These are phyloP conservation scores for Pararge aegeria DNA, from an alignment of 1,140 invertebrate species.

Conservation along the genomic window DNA sequence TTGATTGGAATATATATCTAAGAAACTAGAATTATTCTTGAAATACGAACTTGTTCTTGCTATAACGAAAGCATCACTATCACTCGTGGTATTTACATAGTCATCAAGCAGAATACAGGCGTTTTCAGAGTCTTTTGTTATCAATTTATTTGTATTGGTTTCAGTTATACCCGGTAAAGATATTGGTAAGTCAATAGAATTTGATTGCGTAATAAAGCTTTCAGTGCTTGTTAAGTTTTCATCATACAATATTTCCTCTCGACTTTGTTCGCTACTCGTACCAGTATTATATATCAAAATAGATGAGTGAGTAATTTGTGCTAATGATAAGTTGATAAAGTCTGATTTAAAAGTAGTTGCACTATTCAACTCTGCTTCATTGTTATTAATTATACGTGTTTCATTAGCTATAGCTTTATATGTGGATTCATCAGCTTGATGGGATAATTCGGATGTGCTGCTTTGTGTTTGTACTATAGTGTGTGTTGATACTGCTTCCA, in stretches of 20 bases:
- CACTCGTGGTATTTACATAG: slow-evolving; percentile 5
- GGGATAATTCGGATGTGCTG: background rate
- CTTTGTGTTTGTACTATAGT: background rate
- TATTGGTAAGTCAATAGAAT: slow-evolving; percentile 9
- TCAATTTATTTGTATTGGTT: background rate
- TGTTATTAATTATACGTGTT: background rate
- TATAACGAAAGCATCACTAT: slow-evolving; percentile 33
- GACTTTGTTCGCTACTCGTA: slow-evolving; percentile 12
- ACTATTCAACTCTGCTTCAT: background rate
- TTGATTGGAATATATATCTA: slow-evolving; percentile 19
- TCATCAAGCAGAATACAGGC: slow-evolving; percentile 9
- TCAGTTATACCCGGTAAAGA: slow-evolving; percentile 5
- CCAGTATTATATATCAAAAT: slow-evolving; percentile 22
- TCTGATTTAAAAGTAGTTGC: slow-evolving; percentile 33
- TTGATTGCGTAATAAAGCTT: slow-evolving; percentile 18
- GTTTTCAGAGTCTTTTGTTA: background rate
- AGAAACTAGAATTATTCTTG: slow-evolving; percentile 22
- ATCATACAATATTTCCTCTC: slow-evolving; percentile 25
- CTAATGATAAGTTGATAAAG: slow-evolving; percentile 45
- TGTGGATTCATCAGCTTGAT: no score
- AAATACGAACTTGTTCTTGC: slow-evolving; percentile 38
- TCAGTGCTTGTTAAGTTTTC: slow-evolving; percentile 37
- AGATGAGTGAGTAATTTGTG: slow-evolving; percentile 34
- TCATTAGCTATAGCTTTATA: no score
- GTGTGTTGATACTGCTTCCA: background rate